A percentile compares a stretch with the other conserved stretches of the same genome.
phyloP scores from a whole-genome alignment of 2,797 vertebrate species.

The Sebastes nivosus region DNA sequence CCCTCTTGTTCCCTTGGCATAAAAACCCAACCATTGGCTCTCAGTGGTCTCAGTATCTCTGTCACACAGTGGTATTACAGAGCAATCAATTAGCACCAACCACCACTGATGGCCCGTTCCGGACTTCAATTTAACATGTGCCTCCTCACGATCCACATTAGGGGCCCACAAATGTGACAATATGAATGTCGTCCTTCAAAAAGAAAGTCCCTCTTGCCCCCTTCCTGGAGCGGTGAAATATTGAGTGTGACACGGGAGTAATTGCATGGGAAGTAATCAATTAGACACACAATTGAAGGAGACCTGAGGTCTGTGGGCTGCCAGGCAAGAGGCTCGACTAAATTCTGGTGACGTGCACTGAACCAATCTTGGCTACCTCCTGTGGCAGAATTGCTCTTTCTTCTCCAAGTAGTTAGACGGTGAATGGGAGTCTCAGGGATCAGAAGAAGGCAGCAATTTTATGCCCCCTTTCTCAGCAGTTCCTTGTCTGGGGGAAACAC shows the following conservation, averaged over 20 bases:
- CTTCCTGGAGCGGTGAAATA: slow-evolving; percentile 80
- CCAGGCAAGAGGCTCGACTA: slow-evolving; percentile 70
- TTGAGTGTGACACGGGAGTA: slow-evolving; percentile 87
- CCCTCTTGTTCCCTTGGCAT: not conserved
- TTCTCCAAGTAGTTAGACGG: slow-evolving; percentile 37
- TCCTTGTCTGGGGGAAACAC: slow-evolving; percentile 39
- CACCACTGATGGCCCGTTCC: slow-evolving; percentile 54
- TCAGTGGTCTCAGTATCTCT: slow-evolving; percentile 21
- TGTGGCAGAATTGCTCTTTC: slow-evolving; percentile 49
- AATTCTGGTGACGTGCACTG: slow-evolving; percentile 69
- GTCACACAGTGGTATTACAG: slow-evolving; percentile 46
- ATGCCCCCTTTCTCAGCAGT: slow-evolving; percentile 19
- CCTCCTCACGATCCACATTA: slow-evolving; percentile 70
- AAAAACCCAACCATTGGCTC: not conserved
- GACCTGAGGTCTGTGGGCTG: slow-evolving; percentile 82
- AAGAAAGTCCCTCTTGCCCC: slow-evolving; percentile 68
- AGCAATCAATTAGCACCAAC: slow-evolving; percentile 70
- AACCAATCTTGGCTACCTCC: slow-evolving; percentile 70
- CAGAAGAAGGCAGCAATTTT: slow-evolving; percentile 40
- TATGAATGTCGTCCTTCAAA: slow-evolving; percentile 79
- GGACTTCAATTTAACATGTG: slow-evolving; percentile 77
- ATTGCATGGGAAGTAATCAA: slow-evolving; percentile 89
- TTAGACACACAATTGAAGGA: slow-evolving; percentile 86
- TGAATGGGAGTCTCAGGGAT: slow-evolving; percentile 47
- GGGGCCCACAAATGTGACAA: slow-evolving; percentile 74